These are phyloP conservation scores for Vulpes vulpes DNA, from an alignment of 2,113 vertebrate species.

Conservation along the genomic window DNA sequence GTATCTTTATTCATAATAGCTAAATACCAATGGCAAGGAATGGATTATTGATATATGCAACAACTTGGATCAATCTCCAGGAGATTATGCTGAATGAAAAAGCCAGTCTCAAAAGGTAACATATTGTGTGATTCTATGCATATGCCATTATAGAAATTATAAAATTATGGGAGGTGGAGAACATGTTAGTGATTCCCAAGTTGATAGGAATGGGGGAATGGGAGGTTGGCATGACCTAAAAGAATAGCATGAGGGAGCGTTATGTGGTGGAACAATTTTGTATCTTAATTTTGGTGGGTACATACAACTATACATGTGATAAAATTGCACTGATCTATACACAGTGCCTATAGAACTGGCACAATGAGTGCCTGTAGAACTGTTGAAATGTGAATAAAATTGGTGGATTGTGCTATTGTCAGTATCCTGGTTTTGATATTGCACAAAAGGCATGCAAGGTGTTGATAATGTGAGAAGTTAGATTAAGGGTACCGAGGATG, in stretches of 20 bases:
- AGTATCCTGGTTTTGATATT: background rate
- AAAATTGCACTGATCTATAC: background rate
- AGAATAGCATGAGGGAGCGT: background rate
- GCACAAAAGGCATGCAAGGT: background rate
- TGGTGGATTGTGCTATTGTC: background rate
- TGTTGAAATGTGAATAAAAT: background rate
- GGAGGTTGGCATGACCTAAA: background rate
- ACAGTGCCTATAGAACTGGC: background rate
- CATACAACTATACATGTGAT: background rate
- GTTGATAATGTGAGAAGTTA: background rate
- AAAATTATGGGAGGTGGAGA: background rate
- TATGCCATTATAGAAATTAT: background rate
- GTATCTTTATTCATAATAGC: background rate
- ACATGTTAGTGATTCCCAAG: background rate
- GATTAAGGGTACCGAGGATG: background rate
- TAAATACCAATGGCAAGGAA: background rate
- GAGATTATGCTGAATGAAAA: background rate
- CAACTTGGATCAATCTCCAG: background rate
- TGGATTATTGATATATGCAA: background rate
- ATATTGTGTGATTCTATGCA: background rate
- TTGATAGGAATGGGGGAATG: background rate
- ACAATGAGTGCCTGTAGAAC: background rate
- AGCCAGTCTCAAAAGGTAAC: background rate
- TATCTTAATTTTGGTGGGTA: background rate
- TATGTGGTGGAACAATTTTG: background rate